Percentiles rank a stretch among this genome's conserved stretches.
Evolutionary conservation across 2,113 vertebrate genomes (phyloP).

Genomic region (Pheucticus melanocephalus): DNA sequence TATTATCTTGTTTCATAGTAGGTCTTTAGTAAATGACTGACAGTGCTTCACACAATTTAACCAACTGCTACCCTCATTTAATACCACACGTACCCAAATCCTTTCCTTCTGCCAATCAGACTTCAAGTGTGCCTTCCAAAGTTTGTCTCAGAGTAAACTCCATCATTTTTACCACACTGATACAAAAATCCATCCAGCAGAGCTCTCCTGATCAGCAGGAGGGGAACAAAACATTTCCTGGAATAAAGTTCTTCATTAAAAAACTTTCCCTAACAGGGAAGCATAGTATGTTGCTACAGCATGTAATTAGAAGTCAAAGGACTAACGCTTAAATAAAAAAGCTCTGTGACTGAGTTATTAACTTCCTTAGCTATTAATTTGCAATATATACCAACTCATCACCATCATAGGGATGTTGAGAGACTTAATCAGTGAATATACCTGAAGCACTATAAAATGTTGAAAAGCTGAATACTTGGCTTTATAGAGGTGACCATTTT

Average conservation of each 20-base stretch:
- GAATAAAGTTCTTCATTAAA: constrained; percentile 21
- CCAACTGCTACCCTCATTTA: constrained; percentile 11
- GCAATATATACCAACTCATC: not conserved
- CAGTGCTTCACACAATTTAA: not conserved
- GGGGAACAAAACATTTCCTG: not conserved
- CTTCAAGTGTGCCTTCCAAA: not conserved
- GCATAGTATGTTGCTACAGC: not conserved
- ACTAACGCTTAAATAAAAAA: constrained; percentile 32
- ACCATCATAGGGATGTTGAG: not conserved
- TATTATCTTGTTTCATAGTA: not conserved
- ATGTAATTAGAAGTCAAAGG: constrained; percentile 21
- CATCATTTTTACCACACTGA: not conserved
- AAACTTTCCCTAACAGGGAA: not conserved
- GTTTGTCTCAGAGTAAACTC: not conserved
- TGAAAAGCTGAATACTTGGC: not conserved
- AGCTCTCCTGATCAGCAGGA: constrained; percentile 3
- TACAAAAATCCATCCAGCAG: not conserved
- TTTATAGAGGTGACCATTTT: not conserved
- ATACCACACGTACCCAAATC: not conserved
- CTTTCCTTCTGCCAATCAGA: constrained; percentile 18
- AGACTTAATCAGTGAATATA: not conserved
- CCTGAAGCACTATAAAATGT: not conserved
- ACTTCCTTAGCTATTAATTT: constrained; percentile 25
- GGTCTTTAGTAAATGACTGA: constrained; percentile 2
- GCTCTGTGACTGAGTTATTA: constrained; percentile 3